Percentiles rank a stretch among this genome's conserved stretches.
phyloP scores from a whole-genome alignment of 1,140 invertebrate genomes.

The Bombus sibiricus region DNA sequence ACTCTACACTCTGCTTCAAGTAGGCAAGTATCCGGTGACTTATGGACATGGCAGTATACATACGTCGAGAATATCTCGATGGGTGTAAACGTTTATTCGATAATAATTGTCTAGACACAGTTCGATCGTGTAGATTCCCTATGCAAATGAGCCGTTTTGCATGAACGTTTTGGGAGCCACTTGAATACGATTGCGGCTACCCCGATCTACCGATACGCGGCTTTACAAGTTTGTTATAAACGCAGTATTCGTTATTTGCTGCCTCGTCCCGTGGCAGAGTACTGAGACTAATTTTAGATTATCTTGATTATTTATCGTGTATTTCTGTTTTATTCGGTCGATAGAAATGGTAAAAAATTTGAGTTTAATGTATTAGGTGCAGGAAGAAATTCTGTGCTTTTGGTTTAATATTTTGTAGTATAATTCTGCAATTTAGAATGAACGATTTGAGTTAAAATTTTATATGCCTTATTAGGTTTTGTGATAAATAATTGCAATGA shows the following conservation, averaged over 20 bases:
- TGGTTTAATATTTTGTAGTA: neutral
- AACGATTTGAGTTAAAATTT: neutral
- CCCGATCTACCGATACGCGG: constrained; percentile 2
- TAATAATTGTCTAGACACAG: constrained; percentile 13
- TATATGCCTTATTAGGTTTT: neutral
- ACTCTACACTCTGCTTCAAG: too few species aligned
- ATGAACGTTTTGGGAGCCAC: constrained; percentile 12
- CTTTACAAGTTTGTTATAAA: constrained; percentile 32
- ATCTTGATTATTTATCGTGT: neutral
- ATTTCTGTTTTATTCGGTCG: neutral
- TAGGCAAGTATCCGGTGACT: too few species aligned
- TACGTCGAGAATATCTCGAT: neutral
- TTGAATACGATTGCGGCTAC: neutral
- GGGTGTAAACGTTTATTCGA: constrained; percentile 32
- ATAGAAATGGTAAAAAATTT: neutral
- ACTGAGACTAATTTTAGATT: neutral
- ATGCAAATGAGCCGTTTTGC: constrained; percentile 27
- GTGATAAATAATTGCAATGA: neutral
- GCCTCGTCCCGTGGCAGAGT: neutral
- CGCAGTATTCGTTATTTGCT: neutral
- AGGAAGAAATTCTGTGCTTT: neutral
- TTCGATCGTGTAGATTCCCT: neutral
- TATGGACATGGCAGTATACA: too few species aligned
- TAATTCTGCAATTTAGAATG: neutral
- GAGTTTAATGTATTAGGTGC: too few species aligned